Evolutionary conservation across 2,888 invertebrate genomes (phyloP), one percentile per base, ranked within the genome.

Genomic region (Toxonevra muliebris): DNA sequence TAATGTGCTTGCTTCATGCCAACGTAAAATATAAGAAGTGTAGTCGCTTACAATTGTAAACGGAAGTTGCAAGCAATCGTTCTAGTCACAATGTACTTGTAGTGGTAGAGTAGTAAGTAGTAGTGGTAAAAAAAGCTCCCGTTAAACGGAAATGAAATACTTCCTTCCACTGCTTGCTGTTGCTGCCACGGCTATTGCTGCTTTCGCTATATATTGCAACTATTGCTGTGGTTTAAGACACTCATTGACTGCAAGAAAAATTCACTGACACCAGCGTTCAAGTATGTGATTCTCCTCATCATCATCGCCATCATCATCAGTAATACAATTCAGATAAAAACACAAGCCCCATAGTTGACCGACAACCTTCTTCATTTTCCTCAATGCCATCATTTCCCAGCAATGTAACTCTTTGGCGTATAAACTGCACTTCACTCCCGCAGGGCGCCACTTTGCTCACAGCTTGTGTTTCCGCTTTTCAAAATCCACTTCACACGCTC

Each of bases 61-160:
- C 66, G 66, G 66, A 66, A 66, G 15, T 60, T 19, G 9, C 52
- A 30, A 54, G 17, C 20, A 54, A 48, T 61, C 67, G 69, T 69
- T 63, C 45, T 30, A 60, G 61, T 68, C 61, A 70, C 69, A 70
- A 70, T 68, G 68, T 65, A 15, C 12, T 19, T 41, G 20, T 11
- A 48, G 50, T 15, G 13, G 50, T 15, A n/a, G 2, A 30, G 30
- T 30, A 30, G 30, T 30, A 4, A 30, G 30, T 7, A 30, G 30
- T 30, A 30, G 30, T 30, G 11, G 63, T 20, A 70, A 48, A 40
- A 59, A 65, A 61, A n/a, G n/a, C 68, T 61, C 73, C 68, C 71
- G 69, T 71, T 67, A 69, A 73, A 70, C 72, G 75, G 74, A 75
- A 74, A 73, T 74, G 71, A 75, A 75, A 72, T 72, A 72, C 73